Percentiles rank a stretch among this genome's conserved stretches.
Evolutionary conservation across 2,797 vertebrate species (phyloP).

Genomic region (Pseudochaenichthys georgianus): DNA sequence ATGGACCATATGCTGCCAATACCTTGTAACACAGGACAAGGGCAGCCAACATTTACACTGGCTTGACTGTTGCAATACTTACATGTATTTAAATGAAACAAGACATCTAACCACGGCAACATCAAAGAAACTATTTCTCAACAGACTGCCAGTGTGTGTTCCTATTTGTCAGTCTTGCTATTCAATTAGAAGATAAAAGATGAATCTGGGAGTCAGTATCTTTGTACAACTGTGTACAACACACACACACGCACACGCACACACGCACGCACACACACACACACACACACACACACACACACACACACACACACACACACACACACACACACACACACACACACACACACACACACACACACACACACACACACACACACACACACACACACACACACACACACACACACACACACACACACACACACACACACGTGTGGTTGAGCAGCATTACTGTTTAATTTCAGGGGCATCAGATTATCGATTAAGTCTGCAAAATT

Average conservation of each 20-base stretch:
- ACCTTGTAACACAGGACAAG: background rate
- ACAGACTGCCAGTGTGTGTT: constrained; percentile 31
- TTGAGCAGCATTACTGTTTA: too few relatives aligned
- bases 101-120: constrained; percentile 40
- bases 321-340: too few relatives aligned
- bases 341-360: too few relatives aligned
- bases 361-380: too few relatives aligned
- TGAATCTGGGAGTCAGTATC: constrained; percentile 50
- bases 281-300: background rate
- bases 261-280: too few relatives aligned
- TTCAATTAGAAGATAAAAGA: constrained; percentile 74
- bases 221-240: constrained; percentile 39
- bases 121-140: constrained; percentile 58
- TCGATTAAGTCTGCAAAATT: too few relatives aligned
- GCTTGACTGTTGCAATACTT: constrained; percentile 16
- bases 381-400: too few relatives aligned
- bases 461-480: too few relatives aligned
- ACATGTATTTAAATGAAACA: constrained; percentile 36
- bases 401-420: too few relatives aligned
- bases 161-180: constrained; percentile 29
- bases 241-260: constrained; percentile 7
- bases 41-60: constrained; percentile 13
- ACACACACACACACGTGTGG: too few relatives aligned
- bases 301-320: too few relatives aligned
- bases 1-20: constrained; percentile 15